Conservation (phyloP, 2,888 invertebrate species). For the Andrena camellia region DNA sequence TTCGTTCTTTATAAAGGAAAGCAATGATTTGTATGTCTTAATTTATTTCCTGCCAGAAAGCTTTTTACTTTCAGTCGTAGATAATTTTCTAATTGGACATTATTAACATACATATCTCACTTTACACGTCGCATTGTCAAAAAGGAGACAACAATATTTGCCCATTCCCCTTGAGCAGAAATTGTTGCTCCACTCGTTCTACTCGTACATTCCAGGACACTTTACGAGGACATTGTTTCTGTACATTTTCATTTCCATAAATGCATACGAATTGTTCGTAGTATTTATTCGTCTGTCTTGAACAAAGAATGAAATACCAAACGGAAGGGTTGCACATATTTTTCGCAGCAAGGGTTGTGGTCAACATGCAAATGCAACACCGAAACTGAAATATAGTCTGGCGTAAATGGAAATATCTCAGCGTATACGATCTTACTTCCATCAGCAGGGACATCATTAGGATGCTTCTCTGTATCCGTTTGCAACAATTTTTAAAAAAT, state of each 20-base stretch:
- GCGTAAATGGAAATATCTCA: neutral
- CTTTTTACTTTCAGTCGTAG: no score
- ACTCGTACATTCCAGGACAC: no score
- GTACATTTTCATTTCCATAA: conserved; percentile 6
- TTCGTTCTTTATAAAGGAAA: no score
- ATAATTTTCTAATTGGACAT: no score
- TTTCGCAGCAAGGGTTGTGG: neutral
- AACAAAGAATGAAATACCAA: neutral
- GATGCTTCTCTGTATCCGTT: neutral
- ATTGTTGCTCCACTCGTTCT: neutral
- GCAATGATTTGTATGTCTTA: no score
- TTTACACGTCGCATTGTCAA: no score
- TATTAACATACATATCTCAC: no score
- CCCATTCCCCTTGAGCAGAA: neutral
- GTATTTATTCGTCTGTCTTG: neutral
- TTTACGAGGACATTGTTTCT: neutral
- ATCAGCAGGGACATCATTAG: neutral
- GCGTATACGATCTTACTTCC: neutral
- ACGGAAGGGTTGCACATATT: neutral
- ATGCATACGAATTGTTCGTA: neutral
- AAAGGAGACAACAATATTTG: neutral
- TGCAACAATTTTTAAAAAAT: neutral
- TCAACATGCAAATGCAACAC: neutral
- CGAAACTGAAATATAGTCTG: neutral
- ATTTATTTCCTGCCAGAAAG: no score